phyloP scores from a whole-genome alignment of 2,888 invertebrate genomes.

The Branchipolynoe longqiensis region DNA sequence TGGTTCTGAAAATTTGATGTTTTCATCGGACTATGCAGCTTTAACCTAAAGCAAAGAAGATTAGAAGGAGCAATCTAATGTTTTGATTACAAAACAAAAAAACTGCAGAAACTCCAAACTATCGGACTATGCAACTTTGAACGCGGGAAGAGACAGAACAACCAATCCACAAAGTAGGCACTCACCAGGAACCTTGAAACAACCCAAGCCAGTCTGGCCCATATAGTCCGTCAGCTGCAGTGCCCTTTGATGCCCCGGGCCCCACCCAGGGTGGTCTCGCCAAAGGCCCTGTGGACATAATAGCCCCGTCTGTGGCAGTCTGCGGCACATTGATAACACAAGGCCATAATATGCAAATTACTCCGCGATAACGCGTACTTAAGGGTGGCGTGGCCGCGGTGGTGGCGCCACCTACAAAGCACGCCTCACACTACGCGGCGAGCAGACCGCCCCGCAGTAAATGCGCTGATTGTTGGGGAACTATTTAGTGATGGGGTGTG shows the following conservation, averaged over 20 bases:
- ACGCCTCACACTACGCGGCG: not conserved
- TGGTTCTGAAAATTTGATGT: too few species aligned
- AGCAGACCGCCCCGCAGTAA: constrained; percentile 21
- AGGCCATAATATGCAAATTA: constrained; percentile 37
- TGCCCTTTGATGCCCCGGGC: not conserved
- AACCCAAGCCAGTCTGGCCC: too few species aligned
- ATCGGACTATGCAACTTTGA: too few species aligned
- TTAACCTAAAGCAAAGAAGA: too few species aligned
- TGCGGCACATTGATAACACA: constrained; percentile 25
- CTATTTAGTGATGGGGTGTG: not conserved
- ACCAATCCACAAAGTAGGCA: too few species aligned
- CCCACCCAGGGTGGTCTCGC: constrained; percentile 1
- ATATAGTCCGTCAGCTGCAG: not conserved
- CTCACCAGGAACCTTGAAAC: too few species aligned
- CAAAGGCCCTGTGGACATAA: not conserved
- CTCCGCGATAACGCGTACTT: not conserved
- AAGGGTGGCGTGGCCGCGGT: not conserved
- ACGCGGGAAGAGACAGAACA: too few species aligned
- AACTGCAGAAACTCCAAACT: too few species aligned
- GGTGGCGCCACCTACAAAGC: not conserved
- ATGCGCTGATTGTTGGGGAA: not conserved
- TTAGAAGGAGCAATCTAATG: too few species aligned
- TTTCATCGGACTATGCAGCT: too few species aligned
- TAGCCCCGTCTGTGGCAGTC: not conserved
- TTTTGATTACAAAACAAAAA: too few species aligned